Conservation (phyloP, 2,113 vertebrate species). For the Lichenostomus cassidix region DNA sequence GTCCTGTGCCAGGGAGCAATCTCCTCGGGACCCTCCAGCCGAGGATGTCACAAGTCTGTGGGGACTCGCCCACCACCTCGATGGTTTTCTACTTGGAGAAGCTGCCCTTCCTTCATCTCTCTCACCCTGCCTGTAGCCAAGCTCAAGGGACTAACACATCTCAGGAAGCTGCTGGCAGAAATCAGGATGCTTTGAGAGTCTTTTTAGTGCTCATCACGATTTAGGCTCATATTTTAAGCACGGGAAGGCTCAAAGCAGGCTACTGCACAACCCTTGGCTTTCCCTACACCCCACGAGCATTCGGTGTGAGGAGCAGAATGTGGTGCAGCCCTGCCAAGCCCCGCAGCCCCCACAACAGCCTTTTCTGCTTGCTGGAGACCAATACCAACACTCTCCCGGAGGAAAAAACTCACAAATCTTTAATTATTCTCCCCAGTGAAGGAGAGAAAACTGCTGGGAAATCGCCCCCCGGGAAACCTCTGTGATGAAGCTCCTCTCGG, state of each 20-base stretch:
- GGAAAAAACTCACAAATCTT: neutral
- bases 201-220: neutral
- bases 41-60: neutral
- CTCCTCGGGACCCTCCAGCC: neutral
- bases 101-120: slow-evolving; percentile 42
- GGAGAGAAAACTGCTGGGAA: accelerated
- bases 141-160: neutral
- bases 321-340: accelerated
- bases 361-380: accelerated
- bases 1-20: accelerated
- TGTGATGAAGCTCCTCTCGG: accelerated
- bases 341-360: accelerated
- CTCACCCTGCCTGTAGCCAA: slow-evolving; percentile 56
- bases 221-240: neutral
- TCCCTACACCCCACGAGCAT: neutral
- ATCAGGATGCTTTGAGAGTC: neutral
- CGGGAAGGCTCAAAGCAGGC: slow-evolving; percentile 4
- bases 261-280: neutral
- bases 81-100: slow-evolving; percentile 67
- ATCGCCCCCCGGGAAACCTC: accelerated
- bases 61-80: neutral
- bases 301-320: neutral
- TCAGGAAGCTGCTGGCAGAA: neutral
- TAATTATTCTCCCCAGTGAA: accelerated
- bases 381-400: accelerated